Conservation (phyloP, 2,797 vertebrate species). For the Pangasius mekongensis region DNA sequence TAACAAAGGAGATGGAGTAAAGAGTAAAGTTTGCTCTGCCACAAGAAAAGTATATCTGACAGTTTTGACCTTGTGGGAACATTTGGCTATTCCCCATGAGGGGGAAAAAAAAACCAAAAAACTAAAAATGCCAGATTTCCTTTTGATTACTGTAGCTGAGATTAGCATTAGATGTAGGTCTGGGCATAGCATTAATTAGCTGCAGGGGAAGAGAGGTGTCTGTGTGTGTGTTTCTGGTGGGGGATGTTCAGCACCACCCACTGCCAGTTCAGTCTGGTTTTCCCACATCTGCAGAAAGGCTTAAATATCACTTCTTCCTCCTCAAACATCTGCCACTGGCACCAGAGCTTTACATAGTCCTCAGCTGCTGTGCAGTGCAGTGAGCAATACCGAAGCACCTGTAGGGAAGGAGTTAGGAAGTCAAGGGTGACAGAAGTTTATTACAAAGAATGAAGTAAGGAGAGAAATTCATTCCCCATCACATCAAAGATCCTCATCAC, state of each 20-base stretch:
- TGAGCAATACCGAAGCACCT: background rate
- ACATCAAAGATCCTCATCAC: background rate
- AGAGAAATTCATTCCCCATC: background rate
- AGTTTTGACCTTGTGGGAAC: background rate
- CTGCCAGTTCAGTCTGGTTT: constrained; percentile 61
- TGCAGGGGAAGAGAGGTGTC: background rate
- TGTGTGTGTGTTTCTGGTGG: constrained; percentile 26
- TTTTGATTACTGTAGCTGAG: background rate
- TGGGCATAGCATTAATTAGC: background rate
- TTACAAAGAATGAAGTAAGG: background rate
- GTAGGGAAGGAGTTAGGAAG: background rate
- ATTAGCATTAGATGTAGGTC: background rate
- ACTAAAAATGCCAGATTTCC: background rate
- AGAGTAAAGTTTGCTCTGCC: background rate
- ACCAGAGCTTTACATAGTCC: background rate
- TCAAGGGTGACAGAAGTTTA: background rate
- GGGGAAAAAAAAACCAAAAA: background rate
- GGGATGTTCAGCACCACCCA: constrained; percentile 65
- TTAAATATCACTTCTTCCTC: constrained; percentile 70
- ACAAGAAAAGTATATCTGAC: constrained; percentile 3
- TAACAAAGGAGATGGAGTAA: background rate
- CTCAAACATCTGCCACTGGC: constrained; percentile 58
- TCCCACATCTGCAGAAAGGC: constrained; percentile 69
- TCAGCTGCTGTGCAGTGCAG: constrained; percentile 13
- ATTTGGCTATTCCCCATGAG: background rate